Percentiles rank a stretch among this genome's conserved stretches.
phyloP scores from a whole-genome alignment of 2,888 invertebrate species.

The Plagiodera versicolora region DNA sequence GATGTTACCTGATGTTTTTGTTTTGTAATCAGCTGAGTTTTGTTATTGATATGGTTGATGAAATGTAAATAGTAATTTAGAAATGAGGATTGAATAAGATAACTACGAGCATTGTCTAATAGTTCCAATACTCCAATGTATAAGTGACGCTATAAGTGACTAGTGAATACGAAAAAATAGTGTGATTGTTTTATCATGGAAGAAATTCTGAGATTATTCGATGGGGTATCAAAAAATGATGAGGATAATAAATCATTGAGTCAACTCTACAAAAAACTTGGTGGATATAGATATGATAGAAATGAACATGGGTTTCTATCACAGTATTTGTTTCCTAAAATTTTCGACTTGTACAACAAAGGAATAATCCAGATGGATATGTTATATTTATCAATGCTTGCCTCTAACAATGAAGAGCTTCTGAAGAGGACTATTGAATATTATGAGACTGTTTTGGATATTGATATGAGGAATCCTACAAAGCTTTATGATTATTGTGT shows the following conservation, averaged over 20 bases:
- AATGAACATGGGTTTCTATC: conserved; percentile 30
- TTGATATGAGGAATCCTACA: conserved; percentile 41
- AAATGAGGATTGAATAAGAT: too few relatives aligned
- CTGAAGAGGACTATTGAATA: conserved; percentile 38
- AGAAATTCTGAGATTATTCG: conserved; percentile 24
- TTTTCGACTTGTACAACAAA: conserved; percentile 38
- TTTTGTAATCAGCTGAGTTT: too few relatives aligned
- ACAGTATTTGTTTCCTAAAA: conserved; percentile 38
- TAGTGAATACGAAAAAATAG: background rate
- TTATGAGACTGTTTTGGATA: conserved; percentile 37
- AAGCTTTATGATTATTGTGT: conserved; percentile 47
- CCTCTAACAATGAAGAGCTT: conserved; percentile 38
- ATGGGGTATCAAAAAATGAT: conserved; percentile 19
- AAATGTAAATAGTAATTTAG: too few relatives aligned
- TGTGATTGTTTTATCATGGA: conserved; percentile 21
- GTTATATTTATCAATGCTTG: conserved; percentile 41
- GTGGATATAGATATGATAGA: conserved; percentile 21
- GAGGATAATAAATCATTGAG: conserved; percentile 15
- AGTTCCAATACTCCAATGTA: too few relatives aligned
- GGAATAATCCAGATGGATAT: conserved; percentile 39
- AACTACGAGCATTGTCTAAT: too few relatives aligned
- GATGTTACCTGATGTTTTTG: too few relatives aligned
- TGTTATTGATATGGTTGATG: too few relatives aligned
- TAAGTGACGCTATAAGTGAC: too few relatives aligned
- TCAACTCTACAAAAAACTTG: conserved; percentile 23